Conservation (phyloP, 2,888 invertebrate genomes). For the Lepidochrysops patricia region DNA sequence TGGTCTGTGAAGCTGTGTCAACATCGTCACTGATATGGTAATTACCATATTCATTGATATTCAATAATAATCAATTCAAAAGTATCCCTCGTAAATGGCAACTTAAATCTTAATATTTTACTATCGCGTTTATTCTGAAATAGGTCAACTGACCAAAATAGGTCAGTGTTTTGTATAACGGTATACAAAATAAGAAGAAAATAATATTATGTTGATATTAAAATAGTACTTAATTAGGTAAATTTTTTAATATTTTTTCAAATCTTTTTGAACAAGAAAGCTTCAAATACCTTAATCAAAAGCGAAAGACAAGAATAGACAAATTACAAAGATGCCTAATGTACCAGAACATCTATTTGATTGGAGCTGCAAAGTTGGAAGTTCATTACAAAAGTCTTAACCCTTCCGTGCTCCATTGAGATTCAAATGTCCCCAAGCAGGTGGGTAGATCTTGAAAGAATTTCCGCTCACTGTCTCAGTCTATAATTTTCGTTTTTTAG, state of each 20-base stretch:
- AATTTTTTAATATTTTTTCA: too few relatives aligned
- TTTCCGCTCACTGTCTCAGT: slow-evolving; percentile 46
- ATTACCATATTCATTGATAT: slow-evolving; percentile 33
- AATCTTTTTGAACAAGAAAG: too few relatives aligned
- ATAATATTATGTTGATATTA: too few relatives aligned
- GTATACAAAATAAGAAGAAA: too few relatives aligned
- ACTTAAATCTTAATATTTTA: too few relatives aligned
- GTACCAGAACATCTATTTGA: slow-evolving; percentile 13
- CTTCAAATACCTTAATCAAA: background rate
- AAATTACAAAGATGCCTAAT: background rate
- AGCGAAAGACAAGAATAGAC: background rate
- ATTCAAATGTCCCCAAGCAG: slow-evolving; percentile 68
- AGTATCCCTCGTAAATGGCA: too few relatives aligned
- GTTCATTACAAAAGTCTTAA: slow-evolving; percentile 39
- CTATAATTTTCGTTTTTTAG: slow-evolving; percentile 28
- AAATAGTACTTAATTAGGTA: too few relatives aligned
- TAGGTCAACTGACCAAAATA: too few relatives aligned
- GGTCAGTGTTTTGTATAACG: too few relatives aligned
- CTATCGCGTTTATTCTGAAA: too few relatives aligned
- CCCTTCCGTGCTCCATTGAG: slow-evolving; percentile 53
- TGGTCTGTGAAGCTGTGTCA: slow-evolving; percentile 65
- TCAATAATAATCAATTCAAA: slow-evolving; percentile 5
- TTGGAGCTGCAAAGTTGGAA: slow-evolving; percentile 7
- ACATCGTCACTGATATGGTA: slow-evolving; percentile 61
- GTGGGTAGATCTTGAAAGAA: slow-evolving; percentile 50